phyloP scores from a whole-genome alignment of 1,140 invertebrate species.

The Macrotrachela quadricornifera region DNA sequence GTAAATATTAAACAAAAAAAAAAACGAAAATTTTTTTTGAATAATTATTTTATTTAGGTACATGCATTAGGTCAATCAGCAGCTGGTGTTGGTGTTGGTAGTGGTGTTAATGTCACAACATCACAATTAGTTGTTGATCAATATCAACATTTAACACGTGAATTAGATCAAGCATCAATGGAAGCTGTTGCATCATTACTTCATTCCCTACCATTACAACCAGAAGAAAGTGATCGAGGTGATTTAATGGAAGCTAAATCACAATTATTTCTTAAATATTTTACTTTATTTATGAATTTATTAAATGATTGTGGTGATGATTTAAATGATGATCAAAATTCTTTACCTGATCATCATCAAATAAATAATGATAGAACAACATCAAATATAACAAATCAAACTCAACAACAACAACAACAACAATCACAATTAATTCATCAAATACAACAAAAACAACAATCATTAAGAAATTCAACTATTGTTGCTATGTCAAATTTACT shows the following conservation, averaged over 20 bases:
- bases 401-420: not conserved
- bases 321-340: constrained; percentile 33
- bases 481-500: constrained; percentile 83
- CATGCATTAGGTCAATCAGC: constrained; percentile 33
- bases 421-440: not conserved
- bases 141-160: constrained; percentile 33
- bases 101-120: too few relatives aligned
- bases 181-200: constrained; percentile 79
- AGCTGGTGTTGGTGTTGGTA: not conserved
- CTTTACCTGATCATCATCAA: not conserved
- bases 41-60: too few relatives aligned
- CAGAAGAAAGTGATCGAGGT: constrained; percentile 83
- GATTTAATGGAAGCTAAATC: constrained; percentile 96
- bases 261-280: constrained; percentile 82
- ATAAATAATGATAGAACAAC: not conserved
- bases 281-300: constrained; percentile 90
- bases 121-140: too few relatives aligned
- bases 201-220: constrained; percentile 70
- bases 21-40: too few relatives aligned
- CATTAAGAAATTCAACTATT: constrained; percentile 10
- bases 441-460: constrained; percentile 1
- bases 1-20: too few relatives aligned
- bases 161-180: constrained; percentile 89
- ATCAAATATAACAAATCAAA: not conserved
- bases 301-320: constrained; percentile 83